Evolutionary conservation across 2,113 vertebrate genomes (phyloP).

Genomic region (Hydrochoerus hydrochaeris): DNA sequence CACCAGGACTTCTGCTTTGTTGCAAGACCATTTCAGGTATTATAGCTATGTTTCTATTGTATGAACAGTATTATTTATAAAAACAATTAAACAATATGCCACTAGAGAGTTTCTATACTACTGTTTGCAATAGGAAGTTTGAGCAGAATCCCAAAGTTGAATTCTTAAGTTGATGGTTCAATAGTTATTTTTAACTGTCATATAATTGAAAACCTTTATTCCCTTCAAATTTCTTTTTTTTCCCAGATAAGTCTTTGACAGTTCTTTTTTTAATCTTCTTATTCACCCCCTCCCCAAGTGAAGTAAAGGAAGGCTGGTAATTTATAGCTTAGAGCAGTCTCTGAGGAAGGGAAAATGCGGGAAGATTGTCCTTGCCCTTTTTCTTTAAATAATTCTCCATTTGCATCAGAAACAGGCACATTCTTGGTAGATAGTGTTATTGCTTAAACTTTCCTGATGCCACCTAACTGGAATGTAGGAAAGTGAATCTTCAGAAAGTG

Average conservation of each 20-base stretch:
- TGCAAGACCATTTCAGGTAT: neutral
- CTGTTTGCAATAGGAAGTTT: conserved; percentile 48
- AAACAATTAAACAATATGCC: neutral
- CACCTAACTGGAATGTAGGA: neutral
- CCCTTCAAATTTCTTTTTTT: conserved; percentile 61
- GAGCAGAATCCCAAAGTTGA: conserved; percentile 68
- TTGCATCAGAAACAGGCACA: neutral
- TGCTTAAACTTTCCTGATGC: neutral
- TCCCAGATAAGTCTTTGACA: conserved; percentile 68
- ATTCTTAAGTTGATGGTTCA: conserved; percentile 73
- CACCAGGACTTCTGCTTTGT: neutral
- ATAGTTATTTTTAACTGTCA: conserved; percentile 69
- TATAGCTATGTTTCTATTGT: conserved; percentile 13
- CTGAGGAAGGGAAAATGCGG: neutral
- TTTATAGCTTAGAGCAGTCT: conserved; percentile 4
- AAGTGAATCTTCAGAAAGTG: neutral
- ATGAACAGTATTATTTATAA: neutral
- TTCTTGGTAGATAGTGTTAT: neutral
- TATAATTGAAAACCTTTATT: conserved; percentile 68
- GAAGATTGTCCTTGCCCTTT: neutral
- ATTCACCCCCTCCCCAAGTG: neutral
- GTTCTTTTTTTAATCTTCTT: conserved; percentile 67
- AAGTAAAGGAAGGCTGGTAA: conserved; percentile 5
- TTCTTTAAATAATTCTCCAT: neutral
- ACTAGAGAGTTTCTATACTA: conserved; percentile 32